Conservation (phyloP, 23 tunicate species). For the Phallusia fumigata region DNA sequence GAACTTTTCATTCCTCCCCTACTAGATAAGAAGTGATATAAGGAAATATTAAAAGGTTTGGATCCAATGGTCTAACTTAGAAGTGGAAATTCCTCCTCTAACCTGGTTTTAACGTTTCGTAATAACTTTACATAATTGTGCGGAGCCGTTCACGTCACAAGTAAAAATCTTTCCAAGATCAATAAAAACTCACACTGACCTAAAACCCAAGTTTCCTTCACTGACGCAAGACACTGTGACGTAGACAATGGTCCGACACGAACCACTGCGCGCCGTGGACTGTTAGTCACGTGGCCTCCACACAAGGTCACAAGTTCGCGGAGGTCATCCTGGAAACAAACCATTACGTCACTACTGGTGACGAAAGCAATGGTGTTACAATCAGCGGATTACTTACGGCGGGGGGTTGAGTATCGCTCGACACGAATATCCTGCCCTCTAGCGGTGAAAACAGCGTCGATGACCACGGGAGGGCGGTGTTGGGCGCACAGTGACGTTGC, state of each 20-base stretch:
- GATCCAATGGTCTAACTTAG: too few species aligned
- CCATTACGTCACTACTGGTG: background rate
- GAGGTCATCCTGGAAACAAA: slow-evolving; percentile 46
- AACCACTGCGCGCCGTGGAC: slow-evolving; percentile 55
- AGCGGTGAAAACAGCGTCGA: slow-evolving; percentile 35
- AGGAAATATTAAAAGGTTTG: too few species aligned
- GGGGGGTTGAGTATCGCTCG: slow-evolving; percentile 52
- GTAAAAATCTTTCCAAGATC: too few species aligned
- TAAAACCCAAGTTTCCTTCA: slow-evolving; percentile 72
- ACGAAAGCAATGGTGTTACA: background rate
- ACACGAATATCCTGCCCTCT: slow-evolving; percentile 54
- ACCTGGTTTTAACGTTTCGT: too few species aligned
- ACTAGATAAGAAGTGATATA: too few species aligned
- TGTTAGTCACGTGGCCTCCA: slow-evolving; percentile 67
- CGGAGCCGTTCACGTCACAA: too few species aligned
- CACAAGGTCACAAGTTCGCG: slow-evolving; percentile 42
- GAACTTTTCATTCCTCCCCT: too few species aligned
- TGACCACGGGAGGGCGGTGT: slow-evolving; percentile 44
- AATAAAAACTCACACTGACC: slow-evolving; percentile 31
- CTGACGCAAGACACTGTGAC: slow-evolving; percentile 29
- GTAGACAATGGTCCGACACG: slow-evolving; percentile 53
- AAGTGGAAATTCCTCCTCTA: too few species aligned
- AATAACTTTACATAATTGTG: too few species aligned
- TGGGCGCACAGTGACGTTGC: slow-evolving; percentile 10
- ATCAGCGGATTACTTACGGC: slow-evolving; percentile 23